Evolutionary conservation across 2,797 vertebrate genomes (phyloP).

Genomic region (Macroramphosus scolopax): DNA sequence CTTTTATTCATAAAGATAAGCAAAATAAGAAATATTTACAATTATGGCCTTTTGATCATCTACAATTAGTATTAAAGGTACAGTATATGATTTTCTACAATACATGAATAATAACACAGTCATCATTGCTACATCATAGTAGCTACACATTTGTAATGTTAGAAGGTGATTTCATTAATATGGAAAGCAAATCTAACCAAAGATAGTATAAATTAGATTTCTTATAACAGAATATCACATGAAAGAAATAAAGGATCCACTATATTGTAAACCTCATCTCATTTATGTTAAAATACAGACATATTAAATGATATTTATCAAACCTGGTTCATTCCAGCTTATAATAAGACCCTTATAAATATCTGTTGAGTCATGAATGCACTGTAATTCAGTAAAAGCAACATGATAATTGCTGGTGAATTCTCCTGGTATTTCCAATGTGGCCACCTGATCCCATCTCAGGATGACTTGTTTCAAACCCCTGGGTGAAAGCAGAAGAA

Average conservation of each 20-base stretch:
- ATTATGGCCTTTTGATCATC: conserved; percentile 21
- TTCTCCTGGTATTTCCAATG: conserved; percentile 22
- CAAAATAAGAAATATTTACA: conserved; percentile 68
- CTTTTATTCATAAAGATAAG: conserved; percentile 63
- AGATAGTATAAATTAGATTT: conserved; percentile 53
- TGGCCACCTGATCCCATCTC: conserved; percentile 19
- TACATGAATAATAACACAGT: conserved; percentile 25
- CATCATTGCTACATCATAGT: conserved; percentile 14
- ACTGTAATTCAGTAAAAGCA: conserved; percentile 32
- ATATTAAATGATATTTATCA: conserved; percentile 40
- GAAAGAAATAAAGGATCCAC: conserved; percentile 16
- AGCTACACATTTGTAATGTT: conserved; percentile 31
- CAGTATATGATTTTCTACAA: conserved; percentile 4
- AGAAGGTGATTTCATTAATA: conserved; percentile 41
- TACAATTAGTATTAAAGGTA: conserved; percentile 17
- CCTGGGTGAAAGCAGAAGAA: conserved; percentile 47
- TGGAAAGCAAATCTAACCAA: conserved; percentile 37
- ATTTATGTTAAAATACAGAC: conserved; percentile 35
- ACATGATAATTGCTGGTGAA: conserved; percentile 20
- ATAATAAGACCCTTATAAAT: conserved; percentile 50
- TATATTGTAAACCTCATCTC: conserved; percentile 23
- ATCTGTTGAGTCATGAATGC: conserved; percentile 36
- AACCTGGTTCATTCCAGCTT: conserved; percentile 30
- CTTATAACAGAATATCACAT: conserved; percentile 19
- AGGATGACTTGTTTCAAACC: conserved; percentile 47